Evolutionary conservation across 1,140 invertebrate species (phyloP), one percentile per base, ranked within the genome.

Genomic region (Spodoptera litura): DNA sequence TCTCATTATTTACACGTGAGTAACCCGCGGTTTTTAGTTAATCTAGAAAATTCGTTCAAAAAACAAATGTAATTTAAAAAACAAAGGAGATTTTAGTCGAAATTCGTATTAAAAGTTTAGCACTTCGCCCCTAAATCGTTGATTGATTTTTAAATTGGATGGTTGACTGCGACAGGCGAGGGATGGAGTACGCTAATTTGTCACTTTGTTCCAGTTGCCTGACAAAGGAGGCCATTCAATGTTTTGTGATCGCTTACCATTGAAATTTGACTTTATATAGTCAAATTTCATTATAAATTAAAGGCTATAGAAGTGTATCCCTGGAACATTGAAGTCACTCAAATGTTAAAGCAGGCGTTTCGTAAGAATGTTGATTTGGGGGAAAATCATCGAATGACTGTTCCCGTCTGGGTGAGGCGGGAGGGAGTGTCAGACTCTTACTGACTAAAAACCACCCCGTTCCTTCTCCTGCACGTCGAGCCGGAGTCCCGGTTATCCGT

Each of bases 71-170:
- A n/a, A 55, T 55, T 15, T 44, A 8, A 35, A 9, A 4, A 64
- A 64, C 38, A 64, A 72, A 49, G n/a, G 59, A 31, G 44, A 51
- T 61, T 20, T 20, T 61, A 11, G 11, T 9, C 25, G 20, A 49
- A 59, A 58, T 61, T 61, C 38, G 35, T 61, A 27, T 27, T 61
- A 74, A 59, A 74, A 51, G 61, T 61, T 44, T 44, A 44, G 38
- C 56, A 61, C 56, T 61, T 51, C 38, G 20, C 31, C 55, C 38
- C 20, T 59, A 74, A 61, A 49, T 31, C 56, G n/a, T 44, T 20
- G 35, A 74, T 74, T 74, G 56, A 74, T 74, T 74, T 74, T 74
- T 51, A 74, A 74, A 74, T 74, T 74, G 49, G 38, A 52, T 31
- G 72, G 20, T 61, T 51, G 58, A 72, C 20, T 61, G 13, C 3